Base-by-base conservation (phyloP, 2,797 vertebrate species). In the Pangasius larnaudii region DNA sequence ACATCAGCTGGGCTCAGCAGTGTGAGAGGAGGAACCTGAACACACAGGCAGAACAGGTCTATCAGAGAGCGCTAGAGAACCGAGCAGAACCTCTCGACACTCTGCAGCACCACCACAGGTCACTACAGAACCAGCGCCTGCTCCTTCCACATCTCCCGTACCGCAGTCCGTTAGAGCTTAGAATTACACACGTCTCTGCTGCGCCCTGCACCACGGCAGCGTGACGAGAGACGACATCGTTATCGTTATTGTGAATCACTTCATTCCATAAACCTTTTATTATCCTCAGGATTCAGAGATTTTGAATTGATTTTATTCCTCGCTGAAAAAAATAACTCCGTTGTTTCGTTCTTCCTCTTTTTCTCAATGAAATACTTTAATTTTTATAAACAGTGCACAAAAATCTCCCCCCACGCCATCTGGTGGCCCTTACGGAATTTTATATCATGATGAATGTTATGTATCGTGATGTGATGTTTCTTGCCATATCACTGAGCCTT, bases 1-100 rank as follows among this genome's bases (percentile, higher is more conserved):
- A 98, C 0, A 0, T 97, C 18, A 94, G 96, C 53, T 99, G 98
- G 98, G 97, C 98, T 0, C 94, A 92, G 89, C 94, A 96, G 80
- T 95, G 97, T 67, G 95, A 97, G 63, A 89, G 82, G 2, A 95
- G 92, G 33, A 97, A 95, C 0, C 84, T 95, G 1, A 59, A 92
- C 1, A 93, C 95, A 1, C 93, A 94, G 58, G 98, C 97, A 0
- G 94, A 92, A 0, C 92, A 91, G 0, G 91, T 98, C 14, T 97
- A 96, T 87, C 96, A 94, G 58, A 97, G 93, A 90, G 98, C 97
- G 0, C 36, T 97, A 90, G 95, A 96, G 85, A 98, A 96, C 93
- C 94, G 94, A 69, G 98, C 97, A 0, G 94, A 97, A 90, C 98
- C 98, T 0, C 83, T 0, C 0, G 96, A 97, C 58, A 59, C 7